Conservation (phyloP, 2,888 invertebrate genomes). For the Lepeophtheirus nordmannii region DNA sequence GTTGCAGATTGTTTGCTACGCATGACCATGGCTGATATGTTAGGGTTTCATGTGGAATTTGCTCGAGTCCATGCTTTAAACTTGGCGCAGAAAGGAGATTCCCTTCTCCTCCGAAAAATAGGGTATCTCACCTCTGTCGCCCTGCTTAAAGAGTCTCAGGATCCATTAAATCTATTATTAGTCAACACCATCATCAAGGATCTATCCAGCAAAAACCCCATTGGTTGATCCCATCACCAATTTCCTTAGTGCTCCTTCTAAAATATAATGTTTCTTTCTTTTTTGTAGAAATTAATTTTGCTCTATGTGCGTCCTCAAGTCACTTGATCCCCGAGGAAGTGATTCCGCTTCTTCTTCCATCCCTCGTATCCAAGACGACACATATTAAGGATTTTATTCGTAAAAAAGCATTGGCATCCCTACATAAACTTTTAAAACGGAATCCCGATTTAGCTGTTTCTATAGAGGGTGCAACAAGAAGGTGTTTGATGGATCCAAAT, state of each 20-base stretch:
- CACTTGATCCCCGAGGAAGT: slow-evolving; percentile 9
- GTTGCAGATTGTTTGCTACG: slow-evolving; percentile 13
- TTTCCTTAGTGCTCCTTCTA: too few species aligned
- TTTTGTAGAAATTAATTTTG: slow-evolving; percentile 11
- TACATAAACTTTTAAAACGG: background rate
- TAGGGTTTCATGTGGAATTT: slow-evolving; percentile 6
- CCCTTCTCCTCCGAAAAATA: slow-evolving; percentile 5
- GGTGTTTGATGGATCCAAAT: background rate
- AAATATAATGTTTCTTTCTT: background rate
- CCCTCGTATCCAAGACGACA: slow-evolving; percentile 12
- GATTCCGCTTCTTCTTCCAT: slow-evolving; percentile 9
- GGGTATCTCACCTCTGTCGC: slow-evolving; percentile 10
- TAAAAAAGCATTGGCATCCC: slow-evolving; percentile 13
- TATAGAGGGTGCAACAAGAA: background rate
- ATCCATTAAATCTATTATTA: slow-evolving; percentile 14
- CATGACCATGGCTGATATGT: background rate
- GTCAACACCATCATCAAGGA: slow-evolving; percentile 22
- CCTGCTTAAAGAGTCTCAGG: background rate
- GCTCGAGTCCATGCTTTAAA: slow-evolving; percentile 16
- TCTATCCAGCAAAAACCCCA: background rate
- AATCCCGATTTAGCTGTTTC: background rate
- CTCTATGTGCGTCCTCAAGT: slow-evolving; percentile 6
- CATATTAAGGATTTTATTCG: slow-evolving; percentile 20
- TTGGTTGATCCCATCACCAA: background rate
- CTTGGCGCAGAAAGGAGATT: slow-evolving; percentile 15